Base-by-base conservation (phyloP, 2,888 invertebrate species). In the Drosophila silvestris region DNA sequence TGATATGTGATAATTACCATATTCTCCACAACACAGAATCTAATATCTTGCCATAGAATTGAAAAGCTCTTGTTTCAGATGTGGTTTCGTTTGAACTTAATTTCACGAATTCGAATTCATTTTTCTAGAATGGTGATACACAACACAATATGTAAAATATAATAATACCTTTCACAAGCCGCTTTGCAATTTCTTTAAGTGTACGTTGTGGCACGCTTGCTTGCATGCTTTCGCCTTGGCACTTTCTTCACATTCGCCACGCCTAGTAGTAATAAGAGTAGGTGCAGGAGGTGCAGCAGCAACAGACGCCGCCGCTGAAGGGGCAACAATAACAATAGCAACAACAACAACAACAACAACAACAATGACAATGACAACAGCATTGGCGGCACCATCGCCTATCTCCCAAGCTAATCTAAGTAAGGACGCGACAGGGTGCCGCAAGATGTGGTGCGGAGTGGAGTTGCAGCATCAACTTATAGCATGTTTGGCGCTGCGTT, bases 401-500 rank as follows among this genome's bases (percentile, higher is more conserved):
- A 91, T 91, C 89, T 75, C 47, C 50, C 50, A 66, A 74, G 91
- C 91, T 91, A 91, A 88, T 88, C 88, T 83, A 63, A 70, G 67
- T 70, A 51, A 68, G 77, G 58, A 65, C 56, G 47, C 37, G 33
- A 47, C 50, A 44, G 52, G 62, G 22, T 54, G 14, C 10, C 4
- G 28, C 16, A 26, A 47, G 22, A 4, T 26, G 47, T 47, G 37
- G 64, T 19, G n/a, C 44, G 37, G 52, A 6, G 12, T 44, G 52
- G 32, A 19, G 41, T 33, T 33, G 44, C 62, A 4, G 39, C 22
- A 67, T 41, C 50, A 30, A 52, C 60, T 57, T 67, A 35, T 52
- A 47, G 62, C 59, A 39, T 63, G 69, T 77, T 63, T 50, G 50
- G 61, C 62, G 66, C 73, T 82, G 83, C 73, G 63, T 83, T 79